Percentiles rank a stretch among this genome's conserved stretches.
Evolutionary conservation across 2,888 invertebrate species (phyloP).

Genomic region (Clepsis dumicolana): DNA sequence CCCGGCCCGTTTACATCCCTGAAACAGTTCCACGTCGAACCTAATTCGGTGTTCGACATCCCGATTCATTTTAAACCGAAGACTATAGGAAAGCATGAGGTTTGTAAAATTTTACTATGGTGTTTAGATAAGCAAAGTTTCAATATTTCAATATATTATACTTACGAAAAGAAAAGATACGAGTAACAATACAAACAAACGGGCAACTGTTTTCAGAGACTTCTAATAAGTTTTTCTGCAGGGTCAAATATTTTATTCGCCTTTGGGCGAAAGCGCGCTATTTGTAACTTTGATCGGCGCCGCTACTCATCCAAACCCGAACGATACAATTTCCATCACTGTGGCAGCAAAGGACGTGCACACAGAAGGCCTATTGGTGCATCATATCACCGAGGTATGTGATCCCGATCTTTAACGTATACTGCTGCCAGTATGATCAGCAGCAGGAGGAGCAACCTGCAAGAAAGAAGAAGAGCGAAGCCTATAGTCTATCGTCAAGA

Average conservation of each 20-base stretch:
- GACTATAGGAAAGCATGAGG: constrained; percentile 73
- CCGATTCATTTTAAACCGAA: constrained; percentile 77
- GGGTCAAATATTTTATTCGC: constrained; percentile 74
- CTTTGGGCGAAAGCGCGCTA: constrained; percentile 75
- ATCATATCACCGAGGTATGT: constrained; percentile 77
- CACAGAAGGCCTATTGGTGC: constrained; percentile 65
- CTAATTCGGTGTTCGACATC: constrained; percentile 72
- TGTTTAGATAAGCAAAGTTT: neutral
- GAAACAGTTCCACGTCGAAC: constrained; percentile 72
- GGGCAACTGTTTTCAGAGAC: neutral
- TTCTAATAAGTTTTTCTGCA: constrained; percentile 46
- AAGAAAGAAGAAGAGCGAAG: neutral
- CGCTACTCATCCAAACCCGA: constrained; percentile 70
- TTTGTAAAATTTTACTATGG: constrained; percentile 46
- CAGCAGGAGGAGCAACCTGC: neutral
- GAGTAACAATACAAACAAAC: no score
- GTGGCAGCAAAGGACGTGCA: constrained; percentile 69
- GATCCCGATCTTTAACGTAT: neutral
- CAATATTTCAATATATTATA: no score
- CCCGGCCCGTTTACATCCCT: constrained; percentile 72
- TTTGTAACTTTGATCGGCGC: constrained; percentile 66
- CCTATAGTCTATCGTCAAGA: no score
- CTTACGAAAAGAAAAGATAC: no score
- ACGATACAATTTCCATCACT: constrained; percentile 62
- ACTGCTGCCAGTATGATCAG: neutral